Conservation (phyloP, 2,113 vertebrate species). For the Ondatra zibethicus region DNA sequence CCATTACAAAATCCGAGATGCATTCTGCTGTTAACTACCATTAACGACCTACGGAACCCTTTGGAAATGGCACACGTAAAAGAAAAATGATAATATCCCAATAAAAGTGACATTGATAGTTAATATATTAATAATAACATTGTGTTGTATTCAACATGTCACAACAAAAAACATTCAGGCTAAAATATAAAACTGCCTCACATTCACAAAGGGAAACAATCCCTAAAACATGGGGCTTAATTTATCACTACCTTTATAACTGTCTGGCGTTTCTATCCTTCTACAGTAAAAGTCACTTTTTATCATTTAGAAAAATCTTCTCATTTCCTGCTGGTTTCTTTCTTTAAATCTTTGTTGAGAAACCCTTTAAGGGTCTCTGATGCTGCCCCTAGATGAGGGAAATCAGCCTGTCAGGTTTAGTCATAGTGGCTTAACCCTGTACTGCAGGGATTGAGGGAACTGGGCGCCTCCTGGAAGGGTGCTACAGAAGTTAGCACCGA, state of each 20-base stretch:
- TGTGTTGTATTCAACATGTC: constrained; percentile 58
- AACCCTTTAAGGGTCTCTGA: background rate
- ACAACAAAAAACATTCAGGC: constrained; percentile 38
- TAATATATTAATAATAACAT: constrained; percentile 59
- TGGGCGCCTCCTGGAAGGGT: background rate
- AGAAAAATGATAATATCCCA: constrained; percentile 72
- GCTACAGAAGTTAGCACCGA: background rate
- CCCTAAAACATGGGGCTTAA: constrained; percentile 14
- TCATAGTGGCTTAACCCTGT: background rate
- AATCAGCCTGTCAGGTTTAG: background rate
- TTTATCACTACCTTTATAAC: constrained; percentile 51
- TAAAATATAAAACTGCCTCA: constrained; percentile 36
- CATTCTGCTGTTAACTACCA: constrained; percentile 69
- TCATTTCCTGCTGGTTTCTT: constrained; percentile 35
- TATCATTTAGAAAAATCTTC: constrained; percentile 52
- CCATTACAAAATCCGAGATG: constrained; percentile 68
- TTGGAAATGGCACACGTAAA: constrained; percentile 65
- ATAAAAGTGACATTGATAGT: constrained; percentile 66
- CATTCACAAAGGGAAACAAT: background rate
- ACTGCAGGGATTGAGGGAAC: background rate
- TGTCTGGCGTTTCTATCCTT: constrained; percentile 27
- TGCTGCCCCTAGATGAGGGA: background rate
- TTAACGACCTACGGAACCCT: constrained; percentile 48
- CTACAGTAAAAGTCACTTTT: constrained; percentile 22
- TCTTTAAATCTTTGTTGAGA: constrained; percentile 38